phyloP scores from a whole-genome alignment of 2,113 vertebrate species.

The Craseonycteris thonglongyai region DNA sequence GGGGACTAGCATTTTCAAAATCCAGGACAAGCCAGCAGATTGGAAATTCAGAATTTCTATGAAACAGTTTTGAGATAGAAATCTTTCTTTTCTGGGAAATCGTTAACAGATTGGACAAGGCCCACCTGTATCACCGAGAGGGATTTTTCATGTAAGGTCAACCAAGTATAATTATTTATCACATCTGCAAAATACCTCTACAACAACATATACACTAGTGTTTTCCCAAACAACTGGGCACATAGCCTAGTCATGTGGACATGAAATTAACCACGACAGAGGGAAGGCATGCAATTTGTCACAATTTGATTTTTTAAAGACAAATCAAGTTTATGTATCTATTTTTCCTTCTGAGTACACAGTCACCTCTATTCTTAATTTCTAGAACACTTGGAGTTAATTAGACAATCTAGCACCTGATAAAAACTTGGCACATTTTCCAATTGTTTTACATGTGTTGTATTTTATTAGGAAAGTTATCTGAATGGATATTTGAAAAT shows the following conservation, averaged over 20 bases:
- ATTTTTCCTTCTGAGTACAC: neutral
- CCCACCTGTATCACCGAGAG: neutral
- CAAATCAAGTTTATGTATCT: neutral
- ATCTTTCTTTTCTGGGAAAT: neutral
- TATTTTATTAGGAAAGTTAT: neutral
- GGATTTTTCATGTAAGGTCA: neutral
- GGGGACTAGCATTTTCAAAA: neutral
- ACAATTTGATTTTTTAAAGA: neutral
- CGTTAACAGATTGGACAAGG: neutral
- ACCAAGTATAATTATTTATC: neutral
- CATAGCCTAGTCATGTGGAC: neutral
- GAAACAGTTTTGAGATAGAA: neutral
- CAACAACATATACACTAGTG: neutral
- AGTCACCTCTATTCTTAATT: neutral
- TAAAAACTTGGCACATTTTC: neutral
- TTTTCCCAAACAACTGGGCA: neutral
- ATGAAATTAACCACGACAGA: neutral
- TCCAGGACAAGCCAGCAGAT: neutral
- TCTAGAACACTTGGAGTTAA: neutral
- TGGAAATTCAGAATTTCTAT: neutral
- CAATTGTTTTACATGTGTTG: neutral
- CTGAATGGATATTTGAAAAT: neutral
- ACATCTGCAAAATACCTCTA: neutral
- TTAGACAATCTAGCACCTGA: neutral
- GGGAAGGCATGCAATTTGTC: neutral